These are phyloP conservation scores for Sciaenops ocellatus DNA, from an alignment of 2,797 vertebrate species.

Conservation along the genomic window DNA sequence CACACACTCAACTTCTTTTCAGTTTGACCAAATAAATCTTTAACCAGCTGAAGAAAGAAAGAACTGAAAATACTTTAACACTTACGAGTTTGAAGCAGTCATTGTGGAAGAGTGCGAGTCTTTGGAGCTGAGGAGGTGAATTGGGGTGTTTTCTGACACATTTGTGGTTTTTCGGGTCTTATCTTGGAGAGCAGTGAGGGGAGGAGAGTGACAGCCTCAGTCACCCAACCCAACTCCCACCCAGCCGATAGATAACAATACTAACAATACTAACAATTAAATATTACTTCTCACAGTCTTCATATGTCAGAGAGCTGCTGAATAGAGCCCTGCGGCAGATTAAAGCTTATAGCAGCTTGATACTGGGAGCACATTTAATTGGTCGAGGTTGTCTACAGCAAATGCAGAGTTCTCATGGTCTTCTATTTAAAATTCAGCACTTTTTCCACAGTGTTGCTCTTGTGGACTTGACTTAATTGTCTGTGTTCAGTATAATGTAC, in stretches of 20 bases:
- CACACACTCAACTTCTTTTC: neutral
- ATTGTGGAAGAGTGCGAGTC: constrained; percentile 47
- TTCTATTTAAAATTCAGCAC: constrained; percentile 21
- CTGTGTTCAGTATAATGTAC: neutral
- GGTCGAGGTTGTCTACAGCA: constrained; percentile 22
- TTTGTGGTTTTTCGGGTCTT: constrained; percentile 69
- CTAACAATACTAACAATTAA: constrained; percentile 47
- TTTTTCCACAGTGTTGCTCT: constrained; percentile 5
- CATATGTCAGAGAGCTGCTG: constrained; percentile 43
- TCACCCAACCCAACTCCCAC: constrained; percentile 68
- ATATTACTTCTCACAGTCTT: constrained; percentile 46
- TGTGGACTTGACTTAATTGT: constrained; percentile 15
- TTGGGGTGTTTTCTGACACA: constrained; percentile 39
- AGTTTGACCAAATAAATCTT: neutral
- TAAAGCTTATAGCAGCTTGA: constrained; percentile 39
- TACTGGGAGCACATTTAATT: constrained; percentile 47
- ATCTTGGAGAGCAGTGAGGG: constrained; percentile 76
- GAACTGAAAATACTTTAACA: constrained; percentile 11
- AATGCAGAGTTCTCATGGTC: constrained; percentile 41
- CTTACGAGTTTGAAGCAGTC: constrained; percentile 63
- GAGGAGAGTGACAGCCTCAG: constrained; percentile 62
- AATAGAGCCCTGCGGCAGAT: constrained; percentile 31
- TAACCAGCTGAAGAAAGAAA: neutral
- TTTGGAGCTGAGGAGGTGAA: constrained; percentile 32
- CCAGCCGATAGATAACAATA: constrained; percentile 70